A percentile compares a stretch with the other conserved stretches of the same genome.
phyloP scores from a whole-genome alignment of 2,113 vertebrate species.

The Polyodon spathula region DNA sequence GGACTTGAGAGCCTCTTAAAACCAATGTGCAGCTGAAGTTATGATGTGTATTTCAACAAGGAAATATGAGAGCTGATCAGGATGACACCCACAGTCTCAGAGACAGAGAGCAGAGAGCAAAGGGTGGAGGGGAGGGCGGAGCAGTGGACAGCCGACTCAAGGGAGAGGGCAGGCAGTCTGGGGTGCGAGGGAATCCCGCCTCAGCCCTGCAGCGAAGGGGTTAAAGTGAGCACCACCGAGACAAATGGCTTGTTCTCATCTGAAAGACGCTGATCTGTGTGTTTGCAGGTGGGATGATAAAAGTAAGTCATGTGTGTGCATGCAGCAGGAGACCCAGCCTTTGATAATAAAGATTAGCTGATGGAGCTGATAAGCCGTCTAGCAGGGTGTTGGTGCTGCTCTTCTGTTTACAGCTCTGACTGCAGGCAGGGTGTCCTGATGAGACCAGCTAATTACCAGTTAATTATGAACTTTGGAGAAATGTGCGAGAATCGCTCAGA shows the following conservation, averaged over 20 bases:
- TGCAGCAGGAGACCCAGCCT: conserved; percentile 25
- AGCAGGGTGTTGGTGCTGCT: too few relatives aligned
- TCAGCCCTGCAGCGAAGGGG: conserved; percentile 15
- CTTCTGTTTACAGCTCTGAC: background rate
- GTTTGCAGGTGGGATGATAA: conserved; percentile 50
- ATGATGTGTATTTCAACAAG: too few relatives aligned
- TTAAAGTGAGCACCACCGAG: conserved; percentile 40
- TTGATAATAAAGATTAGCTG: conserved; percentile 73
- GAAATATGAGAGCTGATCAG: too few relatives aligned
- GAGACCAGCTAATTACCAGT: conserved; percentile 69
- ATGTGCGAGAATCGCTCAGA: conserved; percentile 52
- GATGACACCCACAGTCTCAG: too few relatives aligned
- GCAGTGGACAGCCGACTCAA: background rate
- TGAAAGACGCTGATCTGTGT: conserved; percentile 44
- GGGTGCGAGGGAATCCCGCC: too few relatives aligned
- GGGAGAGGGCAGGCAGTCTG: background rate
- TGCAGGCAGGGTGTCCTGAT: conserved; percentile 58
- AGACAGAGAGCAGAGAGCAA: too few relatives aligned
- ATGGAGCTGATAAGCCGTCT: conserved; percentile 25
- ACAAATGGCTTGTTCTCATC: conserved; percentile 31
- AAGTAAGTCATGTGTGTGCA: conserved; percentile 37
- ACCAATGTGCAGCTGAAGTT: too few relatives aligned
- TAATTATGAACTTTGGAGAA: conserved; percentile 72
- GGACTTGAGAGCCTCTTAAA: too few relatives aligned
- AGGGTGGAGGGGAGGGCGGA: too few relatives aligned